Evolutionary conservation across 2,113 vertebrate genomes (phyloP), one percentile per base, ranked within the genome.

Genomic region (Bombycilla garrulus): DNA sequence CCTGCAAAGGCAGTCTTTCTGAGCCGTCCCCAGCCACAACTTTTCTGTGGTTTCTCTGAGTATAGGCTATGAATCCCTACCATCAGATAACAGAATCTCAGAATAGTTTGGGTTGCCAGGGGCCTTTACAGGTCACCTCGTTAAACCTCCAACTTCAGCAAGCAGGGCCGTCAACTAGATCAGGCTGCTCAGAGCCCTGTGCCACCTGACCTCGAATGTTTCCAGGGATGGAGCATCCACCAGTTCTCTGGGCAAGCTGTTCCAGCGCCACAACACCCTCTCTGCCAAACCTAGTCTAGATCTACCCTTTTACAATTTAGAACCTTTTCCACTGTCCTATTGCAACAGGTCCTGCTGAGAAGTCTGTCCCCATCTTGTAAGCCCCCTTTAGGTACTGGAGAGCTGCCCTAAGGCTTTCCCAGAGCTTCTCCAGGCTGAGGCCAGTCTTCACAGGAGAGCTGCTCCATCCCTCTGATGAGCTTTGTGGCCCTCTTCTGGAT

Each of bases 381-480:
- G 3, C 1, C 5, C 25, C 11, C 5, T 45, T 60, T 15, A 45
- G 40, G 12, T 12, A 22, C 2, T 14, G 58, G 10, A 35, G 58
- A 22, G 19, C 15, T 9, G 2, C 23, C 22, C 18, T 9, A 11
- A 77, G 9, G 4, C 40, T 2, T 86, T 6, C 5, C 5, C 3
- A 5, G 22, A 64, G 6, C 6, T 85, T 35, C 11, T 54, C 11
- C n/a, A 54, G 25, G 29, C 12, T 66, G 45, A 86, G 10, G 7
- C 1, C 16, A 69, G n/a, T 38, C n/a, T 6, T 81, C 31, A 20
- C 2, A 53, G 26, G 11, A 80, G 26, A 78, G 33, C 5, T 64
- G 44, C 5, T 81, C 22, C 20, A 73, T 2, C 9, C 35, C 15
- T 18, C 10, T 67, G 20, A 24, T 21, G 0, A 16, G 14, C 28